phyloP scores from a whole-genome alignment of 2,888 invertebrate genomes.

The Lasioglossum zephyrum region DNA sequence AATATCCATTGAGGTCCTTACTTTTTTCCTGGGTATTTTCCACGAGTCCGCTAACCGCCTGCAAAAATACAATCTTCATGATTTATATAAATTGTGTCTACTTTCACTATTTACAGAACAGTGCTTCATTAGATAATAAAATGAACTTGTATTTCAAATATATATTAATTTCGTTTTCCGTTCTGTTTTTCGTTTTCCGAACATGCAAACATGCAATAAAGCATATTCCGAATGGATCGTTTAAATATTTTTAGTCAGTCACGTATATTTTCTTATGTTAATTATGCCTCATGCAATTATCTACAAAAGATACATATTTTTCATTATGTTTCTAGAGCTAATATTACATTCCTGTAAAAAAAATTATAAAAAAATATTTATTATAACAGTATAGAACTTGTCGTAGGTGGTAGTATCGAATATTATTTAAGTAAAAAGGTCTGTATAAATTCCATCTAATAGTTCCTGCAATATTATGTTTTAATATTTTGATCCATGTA shows the following conservation, averaged over 20 bases:
- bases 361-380: conserved; percentile 1
- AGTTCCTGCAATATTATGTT: background rate
- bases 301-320: background rate
- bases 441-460: background rate
- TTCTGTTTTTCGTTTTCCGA: background rate
- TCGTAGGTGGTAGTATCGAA: background rate
- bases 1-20: conserved; percentile 86
- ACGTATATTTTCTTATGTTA: background rate
- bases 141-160: background rate
- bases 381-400: background rate
- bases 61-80: conserved; percentile 76
- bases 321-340: background rate
- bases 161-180: background rate
- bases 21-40: conserved; percentile 92
- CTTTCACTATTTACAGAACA: background rate
- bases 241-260: background rate
- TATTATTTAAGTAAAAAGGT: background rate
- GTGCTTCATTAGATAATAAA: background rate
- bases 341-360: background rate
- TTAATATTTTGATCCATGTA: background rate
- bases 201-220: background rate
- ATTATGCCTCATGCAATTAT: background rate
- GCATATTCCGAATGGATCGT: background rate
- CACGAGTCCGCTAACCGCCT: conserved; percentile 93
- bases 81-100: conserved; percentile 7